Evolutionary conservation across 2,113 vertebrate species (phyloP), one percentile per base, ranked within the genome.

Genomic region (Nansenia antarctica): DNA sequence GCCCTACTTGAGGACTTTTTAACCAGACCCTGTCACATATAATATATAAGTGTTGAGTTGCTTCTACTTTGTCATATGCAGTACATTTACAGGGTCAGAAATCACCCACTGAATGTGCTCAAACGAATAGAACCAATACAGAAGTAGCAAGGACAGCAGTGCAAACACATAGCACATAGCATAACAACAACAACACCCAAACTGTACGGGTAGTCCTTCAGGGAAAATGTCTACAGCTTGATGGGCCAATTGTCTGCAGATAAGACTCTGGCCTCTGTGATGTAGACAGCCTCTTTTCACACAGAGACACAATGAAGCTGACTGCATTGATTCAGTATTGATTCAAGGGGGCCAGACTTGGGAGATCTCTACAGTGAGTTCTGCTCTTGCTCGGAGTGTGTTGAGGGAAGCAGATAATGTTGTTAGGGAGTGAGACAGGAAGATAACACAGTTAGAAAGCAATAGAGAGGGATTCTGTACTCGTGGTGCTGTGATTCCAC

Each of bases 301-400:
- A 71, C 65, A 20, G 34, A 59, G 7, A 78, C 47, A 74, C 67
- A 72, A 70, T 67, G 54, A 49, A 74, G 57, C 65, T 66, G 37
- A 5, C 65, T 30, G 24, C 57, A 80, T 85, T 67, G 83, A 87
- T 86, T 49, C 3, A 2, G 9, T 53, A 84, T 85, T 12, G 85
- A 87, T 77, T 70, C 35, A 54, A 53, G 58, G 67, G 66, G 70
- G 67, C 60, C 72, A 75, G 76, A 80, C 70, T 29, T 27, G 29
- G 53, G 54, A 62, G 61, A 83, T 70, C 71, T 74, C 61, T 30
- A 3, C 73, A 59, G 72, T 75, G n/a, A 54, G 55, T 71, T 63
- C 66, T 61, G 65, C 69, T 47, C 59, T 55, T 63, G 39, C 34
- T 62, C 14, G 45, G 54, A 66, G 55, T 54, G 47, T 63, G 76